Conservation (phyloP, 2,888 invertebrate species). For the Iphiclides podalirius region DNA sequence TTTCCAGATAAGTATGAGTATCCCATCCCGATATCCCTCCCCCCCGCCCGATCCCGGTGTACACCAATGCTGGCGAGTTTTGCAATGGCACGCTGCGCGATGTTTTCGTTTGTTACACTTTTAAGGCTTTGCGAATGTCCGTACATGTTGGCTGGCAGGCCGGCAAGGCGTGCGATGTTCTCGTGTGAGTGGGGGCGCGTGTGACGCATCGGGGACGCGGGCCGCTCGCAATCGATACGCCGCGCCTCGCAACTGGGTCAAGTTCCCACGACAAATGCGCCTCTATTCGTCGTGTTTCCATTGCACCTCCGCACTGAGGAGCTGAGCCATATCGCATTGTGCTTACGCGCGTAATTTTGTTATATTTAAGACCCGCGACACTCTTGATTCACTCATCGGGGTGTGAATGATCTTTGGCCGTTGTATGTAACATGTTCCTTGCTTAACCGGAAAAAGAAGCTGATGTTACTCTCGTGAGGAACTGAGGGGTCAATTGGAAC, state of each 20-base stretch:
- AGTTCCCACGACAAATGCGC: conserved; percentile 71
- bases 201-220: conserved; percentile 71
- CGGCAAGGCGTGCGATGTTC: conserved; percentile 36
- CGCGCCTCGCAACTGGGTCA: conserved; percentile 72
- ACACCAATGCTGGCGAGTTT: conserved; percentile 70
- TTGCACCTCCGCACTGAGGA: conserved; percentile 26
- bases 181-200: conserved; percentile 48
- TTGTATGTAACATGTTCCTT: no score
- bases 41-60: conserved; percentile 46
- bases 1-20: conserved; percentile 69
- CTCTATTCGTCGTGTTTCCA: conserved; percentile 41
- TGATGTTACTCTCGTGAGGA: no score
- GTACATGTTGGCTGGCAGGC: conserved; percentile 45
- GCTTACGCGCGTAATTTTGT: no score
- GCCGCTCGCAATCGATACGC: conserved; percentile 71
- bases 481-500: no score
- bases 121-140: conserved; percentile 58
- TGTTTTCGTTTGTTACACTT: conserved; percentile 38
- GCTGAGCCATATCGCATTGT: conserved; percentile 13
- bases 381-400: conserved; percentile 13
- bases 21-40: conserved; percentile 46
- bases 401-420: background rate
- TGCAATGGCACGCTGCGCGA: conserved; percentile 54
- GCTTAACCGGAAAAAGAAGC: no score
- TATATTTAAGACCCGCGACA: conserved; percentile 15